Base-by-base conservation (phyloP, 2,113 vertebrate species). In the Elachura formosa region DNA sequence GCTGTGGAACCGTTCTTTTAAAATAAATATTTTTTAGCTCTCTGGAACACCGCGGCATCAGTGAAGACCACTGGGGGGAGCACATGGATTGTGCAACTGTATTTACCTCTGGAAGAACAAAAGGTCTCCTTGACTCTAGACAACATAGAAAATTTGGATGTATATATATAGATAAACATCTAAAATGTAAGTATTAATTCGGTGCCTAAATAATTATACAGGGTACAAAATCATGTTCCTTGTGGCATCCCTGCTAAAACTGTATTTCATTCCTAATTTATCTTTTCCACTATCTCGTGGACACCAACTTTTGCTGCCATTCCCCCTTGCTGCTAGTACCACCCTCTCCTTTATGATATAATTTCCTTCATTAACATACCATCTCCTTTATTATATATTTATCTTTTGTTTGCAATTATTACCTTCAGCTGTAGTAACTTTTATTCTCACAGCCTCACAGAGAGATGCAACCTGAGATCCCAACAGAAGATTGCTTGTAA, bases 41-140 rank as follows among this genome's bases (percentile, higher is more conserved):
- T 40, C 52, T 19, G 34, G 31, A 45, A 13, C 45, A 34, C 14
- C 0, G 2, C 13, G 22, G 14, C 29, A 45, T 40, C 67, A 28
- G 4, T 10, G 7, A 22, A 62, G 55, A 22, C 84, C 89, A 40
- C 84, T 59, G 33, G 87, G 84, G 88, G 93, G 85, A 72, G 93
- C 71, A 56, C 61, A 4, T 11, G 67, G 10, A 67, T n/a, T 14
- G n/a, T 73, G 40, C 26, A 67, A 84, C 71, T 5, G 6, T 10
- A 3, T 34, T 34, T 77, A 0, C 0, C 26, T 29, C 8, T 10
- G 21, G 7, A 2, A 14, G 10, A 13, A 29, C 9, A 0, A 9
- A 49, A 68, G 21, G 7, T 17, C 6, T 14, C 6, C 23, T 21
- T 15, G 23, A 19, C 21, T n/a, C 3, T 0, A 48, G 14, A 11